Conservation (phyloP, 2,888 invertebrate species). For the Dorcus parallelipipedus region DNA sequence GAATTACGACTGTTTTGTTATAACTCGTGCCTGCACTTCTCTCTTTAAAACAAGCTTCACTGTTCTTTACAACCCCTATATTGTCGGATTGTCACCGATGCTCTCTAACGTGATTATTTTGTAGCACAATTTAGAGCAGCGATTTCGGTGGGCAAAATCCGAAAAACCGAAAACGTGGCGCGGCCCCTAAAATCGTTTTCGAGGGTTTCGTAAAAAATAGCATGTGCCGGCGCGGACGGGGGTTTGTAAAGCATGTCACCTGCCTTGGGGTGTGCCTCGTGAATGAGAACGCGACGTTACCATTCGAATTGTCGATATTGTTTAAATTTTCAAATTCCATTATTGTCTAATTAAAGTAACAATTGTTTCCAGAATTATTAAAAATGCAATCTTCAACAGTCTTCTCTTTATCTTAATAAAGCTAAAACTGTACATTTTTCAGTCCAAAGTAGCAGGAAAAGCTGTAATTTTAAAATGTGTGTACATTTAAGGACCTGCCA, state of each 20-base stretch:
- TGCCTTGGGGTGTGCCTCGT: slow-evolving; percentile 20
- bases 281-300: no score
- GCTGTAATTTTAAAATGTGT: no score
- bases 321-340: no score
- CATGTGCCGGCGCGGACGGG: slow-evolving; percentile 25
- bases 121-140: background rate
- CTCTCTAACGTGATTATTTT: slow-evolving; percentile 10
- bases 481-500: no score
- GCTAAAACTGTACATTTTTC: no score
- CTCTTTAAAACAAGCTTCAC: slow-evolving; percentile 7
- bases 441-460: no score
- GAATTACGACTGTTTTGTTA: no score
- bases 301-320: no score
- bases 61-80: slow-evolving; percentile 6
- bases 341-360: no score
- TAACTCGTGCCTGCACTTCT: background rate
- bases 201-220: slow-evolving; percentile 25
- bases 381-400: no score
- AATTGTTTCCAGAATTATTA: no score
- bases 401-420: no score
- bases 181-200: slow-evolving; percentile 24
- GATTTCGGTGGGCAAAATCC: slow-evolving; percentile 17
- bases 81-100: slow-evolving; percentile 12
- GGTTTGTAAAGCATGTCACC: slow-evolving; percentile 35
- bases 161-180: slow-evolving; percentile 16